Evolutionary conservation across 1,140 invertebrate genomes (phyloP), one percentile per base, ranked within the genome.

Genomic region (Achatina immaculata): DNA sequence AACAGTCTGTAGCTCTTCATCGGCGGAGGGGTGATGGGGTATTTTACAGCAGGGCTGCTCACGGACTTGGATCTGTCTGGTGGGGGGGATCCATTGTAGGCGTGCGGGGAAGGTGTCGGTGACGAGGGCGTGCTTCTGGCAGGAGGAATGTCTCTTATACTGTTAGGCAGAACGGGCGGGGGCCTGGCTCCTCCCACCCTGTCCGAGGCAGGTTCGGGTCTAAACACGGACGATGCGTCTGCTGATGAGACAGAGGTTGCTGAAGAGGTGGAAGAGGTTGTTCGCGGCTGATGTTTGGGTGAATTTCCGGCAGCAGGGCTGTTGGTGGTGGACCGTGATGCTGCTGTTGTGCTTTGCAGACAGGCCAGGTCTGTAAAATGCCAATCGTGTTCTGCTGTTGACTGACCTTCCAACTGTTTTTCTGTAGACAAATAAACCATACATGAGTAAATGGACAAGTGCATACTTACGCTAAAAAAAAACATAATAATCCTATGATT

Each of bases 11-110:
- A 81, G 88, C 95, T 95, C 85, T 94, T 94, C 80, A 92, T 93
- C 34, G 95, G 94, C 65, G 96, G 95, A 51, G 96, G 96, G 36
- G 95, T 96, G 14, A 94, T 94, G 36, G 95, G 94, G 90, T 95
- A 95, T 90, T 95, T 95, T 48, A 92, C 90, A 85, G 80, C 87
- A 83, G 87, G 90, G 88, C 85, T 84, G 90, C 91, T 72, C 85
- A 83, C 81, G 43, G 80, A 58, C 36, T 82, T 81, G 72, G 71
- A 66, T 16, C 83, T 74, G 42, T 51, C 81, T 34, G 78, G 28
- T 14, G 78, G 68, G 16, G 78, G 78, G 21, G 68, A 80, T 0
- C 66, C 51, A 55, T 80, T 81, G 80, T 66, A 40, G 19, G 81
- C 73, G 76, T 87, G 82, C 45, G 80, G 62, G 45, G 83, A 75